Conservation (phyloP, 2,888 invertebrate genomes). For the Drosophila borealis region DNA sequence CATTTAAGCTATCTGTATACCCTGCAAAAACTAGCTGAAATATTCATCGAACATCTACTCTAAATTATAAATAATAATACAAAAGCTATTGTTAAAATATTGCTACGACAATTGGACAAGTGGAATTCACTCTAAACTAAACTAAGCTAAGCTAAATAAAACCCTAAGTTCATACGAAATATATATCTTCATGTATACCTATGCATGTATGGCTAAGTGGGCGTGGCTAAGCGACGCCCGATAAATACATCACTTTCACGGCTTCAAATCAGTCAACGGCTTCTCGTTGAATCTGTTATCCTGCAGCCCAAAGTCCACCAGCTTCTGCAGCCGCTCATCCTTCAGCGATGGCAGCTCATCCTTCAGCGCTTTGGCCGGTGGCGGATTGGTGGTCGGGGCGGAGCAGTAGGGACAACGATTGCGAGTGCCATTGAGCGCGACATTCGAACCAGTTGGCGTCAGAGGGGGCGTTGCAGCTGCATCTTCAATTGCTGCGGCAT, state of each 20-base stretch:
- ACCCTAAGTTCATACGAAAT: background rate
- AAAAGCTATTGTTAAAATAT: too few relatives aligned
- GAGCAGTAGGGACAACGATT: constrained; percentile 10
- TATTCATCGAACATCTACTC: too few relatives aligned
- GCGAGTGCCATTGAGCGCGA: background rate
- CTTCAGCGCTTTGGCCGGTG: background rate
- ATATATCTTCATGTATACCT: background rate
- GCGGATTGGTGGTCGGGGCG: too few relatives aligned
- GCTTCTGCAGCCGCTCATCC: background rate
- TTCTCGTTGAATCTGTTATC: background rate
- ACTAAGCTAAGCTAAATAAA: background rate
- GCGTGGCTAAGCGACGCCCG: background rate
- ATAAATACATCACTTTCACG: background rate
- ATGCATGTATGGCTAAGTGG: background rate
- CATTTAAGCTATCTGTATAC: too few relatives aligned
- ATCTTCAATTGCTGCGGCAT: background rate
- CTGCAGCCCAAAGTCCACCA: background rate
- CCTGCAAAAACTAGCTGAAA: too few relatives aligned
- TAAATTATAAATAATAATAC: too few relatives aligned
- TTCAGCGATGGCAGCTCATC: background rate
- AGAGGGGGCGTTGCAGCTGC: background rate
- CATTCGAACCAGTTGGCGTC: background rate
- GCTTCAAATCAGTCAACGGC: background rate
- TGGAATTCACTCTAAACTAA: too few relatives aligned
- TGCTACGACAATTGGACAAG: too few relatives aligned